A percentile compares a stretch with the other conserved stretches of the same genome.
Conservation (phyloP, 1,140 invertebrate genomes). For the Reticulitermes speratus region DNA sequence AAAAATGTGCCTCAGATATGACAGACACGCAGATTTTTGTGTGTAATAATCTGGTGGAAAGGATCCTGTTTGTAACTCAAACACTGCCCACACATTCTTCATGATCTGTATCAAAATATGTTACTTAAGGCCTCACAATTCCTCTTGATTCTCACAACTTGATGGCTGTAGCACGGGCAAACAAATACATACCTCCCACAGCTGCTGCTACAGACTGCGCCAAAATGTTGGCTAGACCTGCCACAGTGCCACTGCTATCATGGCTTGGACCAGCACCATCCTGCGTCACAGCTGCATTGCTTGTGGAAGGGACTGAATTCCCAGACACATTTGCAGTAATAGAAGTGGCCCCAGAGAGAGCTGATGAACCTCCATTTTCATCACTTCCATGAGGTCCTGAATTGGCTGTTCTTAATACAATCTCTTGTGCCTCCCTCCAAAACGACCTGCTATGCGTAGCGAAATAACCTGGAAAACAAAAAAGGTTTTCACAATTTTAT, state of each 20-base stretch:
- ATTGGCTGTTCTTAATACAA: conserved; percentile 64
- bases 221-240: conserved; percentile 38
- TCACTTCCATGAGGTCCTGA: conserved; percentile 35
- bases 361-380: neutral
- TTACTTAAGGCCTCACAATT: too few relatives aligned
- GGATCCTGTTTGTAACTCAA: too few relatives aligned
- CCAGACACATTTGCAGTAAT: neutral
- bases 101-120: too few relatives aligned
- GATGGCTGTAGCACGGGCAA: too few relatives aligned
- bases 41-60: too few relatives aligned
- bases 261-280: neutral
- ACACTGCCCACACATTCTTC: too few relatives aligned
- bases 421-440: conserved; percentile 73
- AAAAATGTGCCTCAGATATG: too few relatives aligned
- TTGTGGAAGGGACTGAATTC: neutral
- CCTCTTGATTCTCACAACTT: too few relatives aligned
- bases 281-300: neutral
- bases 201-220: conserved; percentile 38
- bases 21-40: too few relatives aligned
- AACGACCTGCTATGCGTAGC: conserved; percentile 75
- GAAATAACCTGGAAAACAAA: conserved; percentile 66
- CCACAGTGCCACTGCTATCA: neutral
- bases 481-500: conserved; percentile 33
- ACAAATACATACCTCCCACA: conserved; percentile 19
- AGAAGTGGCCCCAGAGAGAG: neutral